Evolutionary conservation across 1,140 invertebrate species (phyloP).

Genomic region (Drosophila mayri): DNA sequence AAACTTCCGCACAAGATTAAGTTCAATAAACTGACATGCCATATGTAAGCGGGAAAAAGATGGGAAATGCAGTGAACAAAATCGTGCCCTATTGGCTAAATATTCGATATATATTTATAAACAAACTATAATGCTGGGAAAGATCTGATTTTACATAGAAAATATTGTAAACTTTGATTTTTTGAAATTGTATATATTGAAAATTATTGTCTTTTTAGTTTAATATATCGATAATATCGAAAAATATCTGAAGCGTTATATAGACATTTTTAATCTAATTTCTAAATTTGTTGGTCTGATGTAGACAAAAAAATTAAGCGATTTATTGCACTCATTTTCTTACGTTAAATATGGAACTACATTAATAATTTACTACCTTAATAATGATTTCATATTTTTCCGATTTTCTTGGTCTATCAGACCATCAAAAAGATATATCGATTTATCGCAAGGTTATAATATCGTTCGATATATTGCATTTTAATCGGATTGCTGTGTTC

Average conservation of each 20-base stretch:
- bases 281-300: too few species aligned
- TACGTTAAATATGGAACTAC: too few species aligned
- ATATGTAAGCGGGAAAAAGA: slow-evolving; percentile 11
- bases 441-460: not conserved
- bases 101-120: not conserved
- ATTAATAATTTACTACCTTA: too few species aligned
- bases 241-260: not conserved
- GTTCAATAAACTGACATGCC: slow-evolving; percentile 61
- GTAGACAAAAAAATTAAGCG: not conserved
- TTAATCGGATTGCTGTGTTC: not conserved
- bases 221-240: not conserved
- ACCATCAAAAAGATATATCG: too few species aligned
- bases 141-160: not conserved
- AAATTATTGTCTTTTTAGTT: too few species aligned
- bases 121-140: not conserved
- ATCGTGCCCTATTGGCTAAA: not conserved
- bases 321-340: too few species aligned
- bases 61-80: not conserved
- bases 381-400: too few species aligned
- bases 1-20: slow-evolving; percentile 69
- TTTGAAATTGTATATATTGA: not conserved
- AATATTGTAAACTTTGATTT: not conserved
- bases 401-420: too few species aligned
- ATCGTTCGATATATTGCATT: not conserved
- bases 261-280: not conserved